Percentiles rank a stretch among this genome's conserved stretches.
Evolutionary conservation across 2,797 vertebrate species (phyloP).

Genomic region (Basileuterus tristriatus): DNA sequence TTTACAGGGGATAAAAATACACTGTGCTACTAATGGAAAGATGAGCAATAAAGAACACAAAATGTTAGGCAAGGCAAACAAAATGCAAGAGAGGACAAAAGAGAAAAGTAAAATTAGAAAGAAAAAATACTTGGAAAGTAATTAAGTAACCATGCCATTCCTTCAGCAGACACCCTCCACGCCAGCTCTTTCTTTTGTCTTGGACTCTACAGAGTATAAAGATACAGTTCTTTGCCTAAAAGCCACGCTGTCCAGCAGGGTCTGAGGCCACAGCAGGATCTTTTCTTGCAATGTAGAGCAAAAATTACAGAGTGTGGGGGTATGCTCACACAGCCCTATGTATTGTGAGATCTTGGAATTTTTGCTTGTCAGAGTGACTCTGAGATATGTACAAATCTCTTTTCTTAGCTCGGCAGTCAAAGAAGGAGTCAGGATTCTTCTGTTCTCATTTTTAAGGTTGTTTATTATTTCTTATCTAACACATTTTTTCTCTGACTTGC

Average conservation of each 20-base stretch:
- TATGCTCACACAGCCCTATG: rapidly evolving
- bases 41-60: background rate
- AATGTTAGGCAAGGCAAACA: background rate
- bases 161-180: background rate
- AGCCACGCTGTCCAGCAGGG: background rate
- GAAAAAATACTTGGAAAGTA: background rate
- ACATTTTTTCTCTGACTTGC: too few species aligned
- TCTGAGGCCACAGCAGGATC: background rate
- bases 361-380: too few species aligned
- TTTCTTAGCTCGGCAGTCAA: too few species aligned
- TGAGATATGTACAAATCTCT: too few species aligned
- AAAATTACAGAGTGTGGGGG: background rate
- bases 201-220: background rate
- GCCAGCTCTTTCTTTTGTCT: rapidly evolving
- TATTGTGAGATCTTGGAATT: background rate
- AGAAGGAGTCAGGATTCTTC: too few species aligned
- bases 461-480: too few species aligned
- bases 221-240: background rate
- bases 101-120: background rate
- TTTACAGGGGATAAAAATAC: background rate
- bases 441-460: too few species aligned
- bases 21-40: background rate
- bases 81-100: background rate
- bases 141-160: background rate
- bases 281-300: background rate